Evolutionary conservation across 2,888 invertebrate species (phyloP), one percentile per base, ranked within the genome.

Genomic region (Calameuta filiformis): DNA sequence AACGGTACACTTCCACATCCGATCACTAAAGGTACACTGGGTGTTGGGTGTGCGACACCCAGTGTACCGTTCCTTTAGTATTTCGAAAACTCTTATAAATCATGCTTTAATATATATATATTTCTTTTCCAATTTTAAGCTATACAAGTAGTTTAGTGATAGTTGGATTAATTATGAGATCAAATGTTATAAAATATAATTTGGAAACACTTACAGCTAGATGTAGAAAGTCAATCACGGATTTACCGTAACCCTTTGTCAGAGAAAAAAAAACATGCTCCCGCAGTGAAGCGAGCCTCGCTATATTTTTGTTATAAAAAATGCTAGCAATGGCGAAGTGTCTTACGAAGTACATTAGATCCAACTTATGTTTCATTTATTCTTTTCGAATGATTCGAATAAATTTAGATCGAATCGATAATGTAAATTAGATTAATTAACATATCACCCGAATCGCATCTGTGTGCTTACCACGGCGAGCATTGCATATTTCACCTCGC

Each of bases 81-180:
- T 75, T 73, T n/a, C 35, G 35, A 69, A 69, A 76, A 33, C 56
- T 69, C 30, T 31, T n/a, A 76, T 37, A 35, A 35, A 34, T 23
- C 56, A n/a, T 12, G n/a, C 12, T 37, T 56, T 68, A 68, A 75
- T 33, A 35, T 35, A 75, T 68, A 35, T 30, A 56, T 74, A 31
- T 76, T 77, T 73, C 37, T 31, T 76, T 80, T 76, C 69, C 56
- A 35, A 35, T 77, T 40, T 76, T 77, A 73, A 77, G 56, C 83
- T 77, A 81, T 80, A 81, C 79, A 79, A 83, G 80, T 79, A 79
- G 79, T 81, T 82, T 80, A 79, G 77, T 83, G 83, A 80, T 82
- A 82, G 80, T 85, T 79, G 79, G 78, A 78, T 80, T 75, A 81
- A 82, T 83, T 83, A 87, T 87, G 86, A 86, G 86, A 87, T 87